Percentiles rank a stretch among this genome's conserved stretches.
phyloP scores from a whole-genome alignment of 2,888 invertebrate genomes.

The Schrankia costaestrigalis region DNA sequence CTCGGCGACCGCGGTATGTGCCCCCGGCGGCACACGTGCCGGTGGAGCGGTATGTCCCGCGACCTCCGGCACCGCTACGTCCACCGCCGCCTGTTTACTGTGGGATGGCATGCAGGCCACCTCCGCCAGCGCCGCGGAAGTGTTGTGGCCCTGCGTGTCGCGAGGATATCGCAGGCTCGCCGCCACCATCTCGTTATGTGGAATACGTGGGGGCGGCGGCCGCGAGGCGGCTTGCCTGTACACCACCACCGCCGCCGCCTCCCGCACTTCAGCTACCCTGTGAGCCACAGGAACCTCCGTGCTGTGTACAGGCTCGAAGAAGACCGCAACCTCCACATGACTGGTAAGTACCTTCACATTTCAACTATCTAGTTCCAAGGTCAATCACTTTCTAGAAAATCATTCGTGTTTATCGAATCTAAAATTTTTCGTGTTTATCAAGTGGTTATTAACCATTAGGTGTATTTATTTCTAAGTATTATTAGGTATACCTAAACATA shows the following conservation, averaged over 20 bases:
- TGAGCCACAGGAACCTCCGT: slow-evolving; percentile 76
- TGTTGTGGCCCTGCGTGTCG: slow-evolving; percentile 73
- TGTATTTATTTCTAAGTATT: no score
- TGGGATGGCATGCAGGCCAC: slow-evolving; percentile 71
- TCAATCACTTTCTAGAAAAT: no score
- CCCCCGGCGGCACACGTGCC: slow-evolving; percentile 86
- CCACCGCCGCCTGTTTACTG: slow-evolving; percentile 79
- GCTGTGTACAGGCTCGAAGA: slow-evolving; percentile 80
- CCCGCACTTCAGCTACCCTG: slow-evolving; percentile 72
- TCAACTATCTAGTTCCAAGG: no score
- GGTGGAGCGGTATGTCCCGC: slow-evolving; percentile 86
- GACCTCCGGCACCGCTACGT: slow-evolving; percentile 74
- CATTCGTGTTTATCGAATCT: no score
- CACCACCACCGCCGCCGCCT: slow-evolving; percentile 74
- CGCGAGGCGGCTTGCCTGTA: slow-evolving; percentile 79
- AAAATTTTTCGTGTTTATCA: no score
- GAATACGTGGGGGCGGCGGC: slow-evolving; percentile 84
- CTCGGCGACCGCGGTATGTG: slow-evolving; percentile 81
- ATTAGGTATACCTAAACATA: no score
- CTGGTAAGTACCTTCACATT: slow-evolving; percentile 71
- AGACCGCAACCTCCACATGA: slow-evolving; percentile 80
- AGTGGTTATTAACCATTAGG: no score
- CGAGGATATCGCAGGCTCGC: slow-evolving; percentile 67
- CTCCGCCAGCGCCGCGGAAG: slow-evolving; percentile 63
- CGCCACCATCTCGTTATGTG: slow-evolving; percentile 77